phyloP scores from a whole-genome alignment of 2,113 vertebrate species.

The Oreochromis spilurus region DNA sequence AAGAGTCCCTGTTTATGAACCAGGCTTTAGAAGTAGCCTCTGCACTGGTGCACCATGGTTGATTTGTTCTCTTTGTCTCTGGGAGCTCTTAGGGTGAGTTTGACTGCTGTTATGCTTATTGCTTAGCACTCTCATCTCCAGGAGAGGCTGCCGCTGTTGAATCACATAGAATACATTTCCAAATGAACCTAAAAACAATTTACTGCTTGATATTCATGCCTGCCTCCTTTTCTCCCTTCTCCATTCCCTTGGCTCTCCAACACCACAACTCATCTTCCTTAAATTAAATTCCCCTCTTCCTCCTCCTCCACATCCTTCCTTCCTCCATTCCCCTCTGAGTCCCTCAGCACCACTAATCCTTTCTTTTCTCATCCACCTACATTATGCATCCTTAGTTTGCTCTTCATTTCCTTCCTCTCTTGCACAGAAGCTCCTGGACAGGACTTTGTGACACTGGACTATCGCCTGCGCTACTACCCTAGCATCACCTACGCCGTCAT shows the following conservation, averaged over 20 bases:
- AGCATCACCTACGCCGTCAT: slow-evolving; percentile 95
- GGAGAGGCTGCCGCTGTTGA: slow-evolving; percentile 5
- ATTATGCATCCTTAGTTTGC: neutral
- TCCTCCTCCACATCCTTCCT: neutral
- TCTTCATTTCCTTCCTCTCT: neutral
- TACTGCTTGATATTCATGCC: slow-evolving; percentile 23
- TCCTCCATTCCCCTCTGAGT: neutral
- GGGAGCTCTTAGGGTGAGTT: neutral
- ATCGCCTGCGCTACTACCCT: slow-evolving; percentile 90
- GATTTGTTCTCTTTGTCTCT: slow-evolving; percentile 6
- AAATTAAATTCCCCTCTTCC: neutral
- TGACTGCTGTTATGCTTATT: slow-evolving; percentile 5
- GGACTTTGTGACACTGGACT: slow-evolving; percentile 88
- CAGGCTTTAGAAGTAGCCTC: neutral
- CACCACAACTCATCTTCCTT: neutral
- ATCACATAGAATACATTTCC: slow-evolving; percentile 13
- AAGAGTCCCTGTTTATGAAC: neutral
- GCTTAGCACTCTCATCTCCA: neutral
- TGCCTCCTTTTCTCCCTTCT: neutral
- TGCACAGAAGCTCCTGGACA: slow-evolving; percentile 84
- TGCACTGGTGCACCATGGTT: neutral
- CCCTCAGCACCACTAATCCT: neutral
- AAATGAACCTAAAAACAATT: slow-evolving; percentile 30
- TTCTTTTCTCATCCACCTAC: neutral
- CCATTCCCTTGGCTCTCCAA: neutral